Evolutionary conservation across 2,113 vertebrate species (phyloP).

Genomic region (Nothoprocta pentlandii): DNA sequence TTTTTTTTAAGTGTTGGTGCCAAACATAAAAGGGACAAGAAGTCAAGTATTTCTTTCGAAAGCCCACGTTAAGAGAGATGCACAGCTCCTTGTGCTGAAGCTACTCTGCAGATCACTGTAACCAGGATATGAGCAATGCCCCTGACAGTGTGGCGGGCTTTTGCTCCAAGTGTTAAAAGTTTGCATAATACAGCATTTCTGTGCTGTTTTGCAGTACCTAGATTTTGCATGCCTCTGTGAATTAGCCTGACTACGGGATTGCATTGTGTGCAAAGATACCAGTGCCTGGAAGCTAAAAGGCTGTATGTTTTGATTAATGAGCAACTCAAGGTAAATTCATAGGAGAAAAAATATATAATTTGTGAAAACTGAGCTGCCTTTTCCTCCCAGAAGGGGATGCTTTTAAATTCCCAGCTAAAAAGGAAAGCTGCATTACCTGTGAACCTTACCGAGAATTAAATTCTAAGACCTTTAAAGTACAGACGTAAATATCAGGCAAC

Average conservation of each 20-base stretch:
- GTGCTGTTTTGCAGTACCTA: neutral
- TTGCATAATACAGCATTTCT: neutral
- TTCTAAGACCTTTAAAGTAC: neutral
- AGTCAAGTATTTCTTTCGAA: neutral
- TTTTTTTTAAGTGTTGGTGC: neutral
- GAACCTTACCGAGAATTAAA: neutral
- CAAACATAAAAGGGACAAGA: constrained; percentile 2
- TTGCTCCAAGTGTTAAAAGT: neutral
- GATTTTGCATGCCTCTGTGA: neutral
- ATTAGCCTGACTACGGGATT: neutral
- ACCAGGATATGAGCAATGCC: neutral
- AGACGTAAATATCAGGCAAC: neutral
- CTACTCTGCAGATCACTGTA: neutral
- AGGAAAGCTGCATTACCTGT: neutral
- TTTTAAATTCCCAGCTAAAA: neutral
- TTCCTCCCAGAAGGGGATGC: neutral
- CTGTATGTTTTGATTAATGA: neutral
- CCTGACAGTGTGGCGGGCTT: neutral
- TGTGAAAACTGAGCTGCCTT: neutral
- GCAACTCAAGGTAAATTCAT: neutral
- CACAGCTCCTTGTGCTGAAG: neutral
- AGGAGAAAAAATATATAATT: neutral
- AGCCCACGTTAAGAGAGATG: neutral
- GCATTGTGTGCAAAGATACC: neutral
- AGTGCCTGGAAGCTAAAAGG: neutral